phyloP scores from a whole-genome alignment of 2,888 invertebrate genomes.

The Leucania comma region DNA sequence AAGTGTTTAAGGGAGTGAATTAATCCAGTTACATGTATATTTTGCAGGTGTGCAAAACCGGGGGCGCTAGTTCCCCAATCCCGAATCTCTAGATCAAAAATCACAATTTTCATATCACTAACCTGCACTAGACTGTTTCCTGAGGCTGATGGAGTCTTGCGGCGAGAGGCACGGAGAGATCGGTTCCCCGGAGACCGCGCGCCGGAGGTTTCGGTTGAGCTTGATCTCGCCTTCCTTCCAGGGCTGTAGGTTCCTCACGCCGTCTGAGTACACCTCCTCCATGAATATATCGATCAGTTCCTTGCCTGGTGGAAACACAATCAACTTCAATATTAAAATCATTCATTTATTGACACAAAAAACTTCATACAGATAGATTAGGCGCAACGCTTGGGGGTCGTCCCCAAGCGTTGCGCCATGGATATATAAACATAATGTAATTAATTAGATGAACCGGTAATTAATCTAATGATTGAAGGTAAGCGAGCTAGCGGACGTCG shows the following conservation, averaged over 20 bases:
- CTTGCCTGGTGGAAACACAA: slow-evolving; percentile 92
- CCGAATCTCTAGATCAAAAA: slow-evolving; percentile 1
- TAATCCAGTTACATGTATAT: too few relatives aligned
- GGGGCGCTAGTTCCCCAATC: too few relatives aligned
- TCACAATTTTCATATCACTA: slow-evolving; percentile 48
- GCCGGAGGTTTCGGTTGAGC: slow-evolving; percentile 77
- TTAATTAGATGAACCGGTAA: too few relatives aligned
- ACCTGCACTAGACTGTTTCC: slow-evolving; percentile 76
- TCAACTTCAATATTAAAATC: background rate
- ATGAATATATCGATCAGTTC: slow-evolving; percentile 98
- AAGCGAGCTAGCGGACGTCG: too few relatives aligned
- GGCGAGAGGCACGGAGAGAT: slow-evolving; percentile 73
- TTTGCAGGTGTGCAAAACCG: too few relatives aligned
- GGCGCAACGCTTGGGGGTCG: too few relatives aligned
- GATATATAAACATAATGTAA: too few relatives aligned
- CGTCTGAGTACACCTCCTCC: slow-evolving; percentile 94
- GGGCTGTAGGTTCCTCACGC: slow-evolving; percentile 92
- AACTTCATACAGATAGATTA: too few relatives aligned
- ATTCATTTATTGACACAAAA: too few relatives aligned
- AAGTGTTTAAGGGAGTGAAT: too few relatives aligned
- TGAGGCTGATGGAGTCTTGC: slow-evolving; percentile 50
- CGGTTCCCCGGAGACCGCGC: slow-evolving; percentile 79
- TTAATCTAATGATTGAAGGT: too few relatives aligned
- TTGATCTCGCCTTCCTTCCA: slow-evolving; percentile 87
- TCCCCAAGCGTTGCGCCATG: too few relatives aligned